phyloP scores from a whole-genome alignment of 2,888 invertebrate species.

The Lapara coniferarum region DNA sequence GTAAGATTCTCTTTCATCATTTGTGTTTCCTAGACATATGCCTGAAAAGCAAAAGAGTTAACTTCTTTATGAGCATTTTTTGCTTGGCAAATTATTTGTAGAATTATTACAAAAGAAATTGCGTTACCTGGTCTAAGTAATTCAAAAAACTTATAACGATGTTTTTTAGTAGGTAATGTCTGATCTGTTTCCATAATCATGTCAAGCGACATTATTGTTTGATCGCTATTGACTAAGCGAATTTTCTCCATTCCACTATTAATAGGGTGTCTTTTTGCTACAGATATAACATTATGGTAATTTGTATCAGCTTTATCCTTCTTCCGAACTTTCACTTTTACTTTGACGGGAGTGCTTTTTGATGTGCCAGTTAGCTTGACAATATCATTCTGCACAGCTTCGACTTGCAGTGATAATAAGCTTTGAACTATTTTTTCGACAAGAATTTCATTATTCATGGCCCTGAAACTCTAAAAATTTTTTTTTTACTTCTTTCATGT shows the following conservation, averaged over 20 bases:
- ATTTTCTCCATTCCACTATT: slow-evolving; percentile 48
- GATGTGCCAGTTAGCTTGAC: slow-evolving; percentile 39
- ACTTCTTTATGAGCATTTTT: slow-evolving; percentile 4
- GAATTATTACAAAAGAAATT: background rate
- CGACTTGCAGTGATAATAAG: slow-evolving; percentile 62
- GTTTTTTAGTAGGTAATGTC: slow-evolving; percentile 49
- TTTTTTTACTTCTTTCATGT: slow-evolving; percentile 12
- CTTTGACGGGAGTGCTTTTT: slow-evolving; percentile 57
- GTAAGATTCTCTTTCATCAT: slow-evolving; percentile 59
- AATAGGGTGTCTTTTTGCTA: slow-evolving; percentile 44
- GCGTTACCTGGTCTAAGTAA: slow-evolving; percentile 49
- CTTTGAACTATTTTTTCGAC: slow-evolving; percentile 56
- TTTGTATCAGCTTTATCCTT: slow-evolving; percentile 47
- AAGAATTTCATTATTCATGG: slow-evolving; percentile 49
- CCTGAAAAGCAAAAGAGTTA: slow-evolving; percentile 45
- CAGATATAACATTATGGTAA: slow-evolving; percentile 49
- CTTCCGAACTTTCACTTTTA: slow-evolving; percentile 67
- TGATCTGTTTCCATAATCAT: slow-evolving; percentile 60
- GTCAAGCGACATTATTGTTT: slow-evolving; percentile 72
- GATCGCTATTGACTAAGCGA: slow-evolving; percentile 63
- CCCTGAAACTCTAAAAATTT: slow-evolving; percentile 36
- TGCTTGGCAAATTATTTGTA: background rate
- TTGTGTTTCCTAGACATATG: slow-evolving; percentile 54
- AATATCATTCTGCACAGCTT: slow-evolving; percentile 56
- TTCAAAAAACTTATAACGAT: slow-evolving; percentile 52